These are phyloP conservation scores for Danio aesculapii DNA, from an alignment of 2,797 vertebrate species.

Conservation along the genomic window DNA sequence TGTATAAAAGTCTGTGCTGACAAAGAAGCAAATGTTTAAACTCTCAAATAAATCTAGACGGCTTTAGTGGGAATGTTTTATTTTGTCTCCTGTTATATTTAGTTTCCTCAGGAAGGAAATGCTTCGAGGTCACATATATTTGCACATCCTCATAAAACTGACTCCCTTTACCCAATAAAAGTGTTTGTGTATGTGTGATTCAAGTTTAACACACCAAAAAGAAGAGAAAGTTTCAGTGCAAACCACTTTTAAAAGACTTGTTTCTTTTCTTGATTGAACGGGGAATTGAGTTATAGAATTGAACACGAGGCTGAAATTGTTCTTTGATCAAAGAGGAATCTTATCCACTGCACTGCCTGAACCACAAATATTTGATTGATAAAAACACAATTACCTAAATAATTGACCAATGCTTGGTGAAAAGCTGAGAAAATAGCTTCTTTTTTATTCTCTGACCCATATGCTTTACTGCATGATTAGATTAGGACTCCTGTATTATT, in stretches of 20 bases:
- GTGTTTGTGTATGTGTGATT: background rate
- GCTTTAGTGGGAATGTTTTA: constrained; percentile 4
- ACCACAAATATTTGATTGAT: constrained; percentile 40
- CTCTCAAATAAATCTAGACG: constrained; percentile 11
- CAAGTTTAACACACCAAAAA: constrained; percentile 31
- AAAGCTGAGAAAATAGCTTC: constrained; percentile 57
- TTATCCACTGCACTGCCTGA: constrained; percentile 1
- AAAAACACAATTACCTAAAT: constrained; percentile 36
- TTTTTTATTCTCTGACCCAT: constrained; percentile 51
- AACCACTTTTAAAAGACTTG: constrained; percentile 19
- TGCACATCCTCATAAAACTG: constrained; percentile 15
- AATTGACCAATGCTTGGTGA: constrained; percentile 4
- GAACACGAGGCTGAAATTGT: constrained; percentile 12
- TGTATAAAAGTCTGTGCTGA: background rate
- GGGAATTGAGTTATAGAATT: constrained; percentile 23
- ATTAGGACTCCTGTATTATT: constrained; percentile 70
- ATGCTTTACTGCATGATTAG: constrained; percentile 65
- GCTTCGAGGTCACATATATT: background rate
- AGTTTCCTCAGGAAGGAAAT: background rate
- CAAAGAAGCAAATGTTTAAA: background rate
- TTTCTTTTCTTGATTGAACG: constrained; percentile 27
- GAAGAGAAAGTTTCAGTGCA: constrained; percentile 4
- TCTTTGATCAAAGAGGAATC: constrained; percentile 37
- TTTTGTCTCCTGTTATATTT: constrained; percentile 2
- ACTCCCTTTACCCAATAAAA: constrained; percentile 23